Evolutionary conservation across 2,888 invertebrate species (phyloP), one percentile per base, ranked within the genome.

Genomic region (Electrophaes corylata): DNA sequence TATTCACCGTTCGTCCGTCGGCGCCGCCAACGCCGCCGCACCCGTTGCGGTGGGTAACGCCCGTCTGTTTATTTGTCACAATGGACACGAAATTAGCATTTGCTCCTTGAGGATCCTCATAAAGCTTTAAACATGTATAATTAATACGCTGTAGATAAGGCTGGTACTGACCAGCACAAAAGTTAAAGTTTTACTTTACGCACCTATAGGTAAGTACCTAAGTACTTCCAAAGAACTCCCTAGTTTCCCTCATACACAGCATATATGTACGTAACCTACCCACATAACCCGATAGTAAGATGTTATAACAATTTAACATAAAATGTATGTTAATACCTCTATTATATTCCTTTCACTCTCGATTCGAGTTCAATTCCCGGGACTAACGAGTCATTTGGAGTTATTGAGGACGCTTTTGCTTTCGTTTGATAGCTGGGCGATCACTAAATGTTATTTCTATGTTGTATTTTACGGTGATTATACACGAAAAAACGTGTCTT

Each of bases 371-470:
- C 79, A 80, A 83, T 79, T 86, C 82, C 83, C 76, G 80, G 78
- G 79, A 78, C 70, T 68, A 65, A 72, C 81, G 74, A 81, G 78
- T 79, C 81, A 82, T 86, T 86, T 83, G 65, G 77, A 77, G 70
- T 76, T 78, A 83, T 78, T 72, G 83, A 79, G 79, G 73, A 86
- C 83, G 77, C 76, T 88, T 79, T 88, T 88, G 79, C 84, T 88
- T 89, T 89, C 86, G 60, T 83, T 80, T 70, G 66, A 71, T 71
- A 71, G 73, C 66, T 70, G 73, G 65, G 68, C 67, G 69, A 65
- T 62, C 68, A 72, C 62, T 58, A 63, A 57, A 64, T 62, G 71
- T 70, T 72, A 64, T 49, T 49, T 49, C 18, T 18, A 19, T 20
- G 45, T 18, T 46, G 16, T 50, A 39, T 55, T 12, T 52, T 43